Percentiles rank a stretch among this genome's conserved stretches.
Evolutionary conservation across 2,888 invertebrate genomes (phyloP).

Genomic region (Octodonta nipae): DNA sequence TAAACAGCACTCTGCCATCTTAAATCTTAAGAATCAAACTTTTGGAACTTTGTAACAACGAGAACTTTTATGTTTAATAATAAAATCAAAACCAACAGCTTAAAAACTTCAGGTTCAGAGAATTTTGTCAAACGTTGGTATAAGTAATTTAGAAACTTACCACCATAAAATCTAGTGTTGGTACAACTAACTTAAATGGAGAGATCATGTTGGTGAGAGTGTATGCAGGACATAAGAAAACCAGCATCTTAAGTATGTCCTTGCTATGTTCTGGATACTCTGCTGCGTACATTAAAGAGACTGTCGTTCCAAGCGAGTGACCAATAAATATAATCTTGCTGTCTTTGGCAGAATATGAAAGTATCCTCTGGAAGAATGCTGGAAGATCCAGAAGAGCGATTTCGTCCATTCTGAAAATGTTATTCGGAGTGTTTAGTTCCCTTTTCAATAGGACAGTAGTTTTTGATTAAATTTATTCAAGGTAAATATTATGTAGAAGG

Average conservation of each 20-base stretch:
- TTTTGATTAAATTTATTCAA: too few relatives aligned
- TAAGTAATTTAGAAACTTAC: too few relatives aligned
- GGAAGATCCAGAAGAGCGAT: constrained; percentile 27
- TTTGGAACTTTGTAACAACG: too few relatives aligned
- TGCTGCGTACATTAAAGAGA: constrained; percentile 55
- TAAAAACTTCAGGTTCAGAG: too few relatives aligned
- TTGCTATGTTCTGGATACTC: constrained; percentile 55
- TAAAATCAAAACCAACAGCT: too few relatives aligned
- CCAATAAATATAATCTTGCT: constrained; percentile 58
- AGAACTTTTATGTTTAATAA: too few relatives aligned
- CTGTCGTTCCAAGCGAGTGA: constrained; percentile 77
- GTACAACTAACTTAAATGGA: constrained; percentile 50
- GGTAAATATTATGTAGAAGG: too few relatives aligned
- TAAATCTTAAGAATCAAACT: too few relatives aligned
- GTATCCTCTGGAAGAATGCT: constrained; percentile 24
- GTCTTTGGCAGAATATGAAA: constrained; percentile 19
- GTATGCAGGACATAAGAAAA: constrained; percentile 54
- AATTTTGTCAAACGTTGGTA: too few relatives aligned
- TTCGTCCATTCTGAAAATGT: constrained; percentile 30
- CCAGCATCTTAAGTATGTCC: constrained; percentile 48
- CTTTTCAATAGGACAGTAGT: too few relatives aligned
- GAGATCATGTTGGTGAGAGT: constrained; percentile 45
- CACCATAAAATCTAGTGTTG: constrained; percentile 34
- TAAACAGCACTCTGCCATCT: too few relatives aligned
- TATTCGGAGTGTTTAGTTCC: too few relatives aligned